Conservation (phyloP, 2,113 vertebrate species). For the Bettongia penicillata region DNA sequence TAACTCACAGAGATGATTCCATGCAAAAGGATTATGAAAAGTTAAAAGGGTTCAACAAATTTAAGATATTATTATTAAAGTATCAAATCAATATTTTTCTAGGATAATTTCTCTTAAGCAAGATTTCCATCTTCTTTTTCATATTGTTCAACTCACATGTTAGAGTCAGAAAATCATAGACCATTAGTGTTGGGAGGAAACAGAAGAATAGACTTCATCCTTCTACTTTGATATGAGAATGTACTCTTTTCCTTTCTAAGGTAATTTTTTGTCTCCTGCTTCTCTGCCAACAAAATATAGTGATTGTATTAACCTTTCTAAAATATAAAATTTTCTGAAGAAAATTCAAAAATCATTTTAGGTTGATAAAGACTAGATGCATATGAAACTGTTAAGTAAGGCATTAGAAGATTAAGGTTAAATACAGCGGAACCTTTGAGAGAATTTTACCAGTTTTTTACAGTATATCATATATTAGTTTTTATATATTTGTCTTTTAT, state of each 20-base stretch:
- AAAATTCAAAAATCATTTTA: not conserved
- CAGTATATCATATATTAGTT: slow-evolving; percentile 45
- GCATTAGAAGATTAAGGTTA: slow-evolving; percentile 31
- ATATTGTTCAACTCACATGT: not conserved
- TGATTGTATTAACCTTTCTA: not conserved
- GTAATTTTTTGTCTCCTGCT: not conserved
- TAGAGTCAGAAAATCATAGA: not conserved
- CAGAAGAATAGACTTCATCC: not conserved
- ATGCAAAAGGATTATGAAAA: not conserved
- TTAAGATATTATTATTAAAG: not conserved
- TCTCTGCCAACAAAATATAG: not conserved
- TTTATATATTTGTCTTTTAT: slow-evolving; percentile 53
- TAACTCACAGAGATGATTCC: not conserved
- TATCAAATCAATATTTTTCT: not conserved
- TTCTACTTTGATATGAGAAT: not conserved
- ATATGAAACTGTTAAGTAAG: slow-evolving; percentile 16
- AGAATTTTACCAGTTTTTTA: slow-evolving; percentile 47
- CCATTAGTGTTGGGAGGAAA: not conserved
- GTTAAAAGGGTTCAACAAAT: not conserved
- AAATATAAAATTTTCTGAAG: not conserved
- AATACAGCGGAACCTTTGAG: slow-evolving; percentile 17
- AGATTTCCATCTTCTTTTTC: not conserved
- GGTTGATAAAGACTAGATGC: slow-evolving; percentile 10
- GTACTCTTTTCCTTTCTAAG: not conserved
- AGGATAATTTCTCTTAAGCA: not conserved